A percentile compares a stretch with the other conserved stretches of the same genome.
These are phyloP conservation scores for Akabosia matsudoensis DNA, from an alignment of 1,140 invertebrate species.

Conservation along the genomic window DNA sequence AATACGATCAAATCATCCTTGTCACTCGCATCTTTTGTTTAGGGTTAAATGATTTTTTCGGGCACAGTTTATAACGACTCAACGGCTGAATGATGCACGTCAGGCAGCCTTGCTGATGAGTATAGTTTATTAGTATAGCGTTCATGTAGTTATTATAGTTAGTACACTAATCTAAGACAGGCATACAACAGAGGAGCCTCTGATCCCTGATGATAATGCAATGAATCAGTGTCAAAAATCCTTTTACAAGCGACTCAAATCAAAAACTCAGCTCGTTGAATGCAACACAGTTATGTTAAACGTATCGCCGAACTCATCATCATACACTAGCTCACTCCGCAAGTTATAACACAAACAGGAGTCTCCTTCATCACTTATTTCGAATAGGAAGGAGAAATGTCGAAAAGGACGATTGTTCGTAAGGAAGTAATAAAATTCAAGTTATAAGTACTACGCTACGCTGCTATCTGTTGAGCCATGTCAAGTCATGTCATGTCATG, in stretches of 20 bases:
- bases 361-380: neutral
- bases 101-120: no score
- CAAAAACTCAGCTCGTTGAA: no score
- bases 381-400: neutral
- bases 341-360: no score
- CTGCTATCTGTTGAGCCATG: constrained; percentile 24
- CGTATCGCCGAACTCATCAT: neutral
- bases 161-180: constrained; percentile 5
- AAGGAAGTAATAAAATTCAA: constrained; percentile 25
- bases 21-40: neutral
- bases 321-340: no score
- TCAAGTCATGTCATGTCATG: constrained; percentile 23
- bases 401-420: neutral
- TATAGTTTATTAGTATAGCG: no score
- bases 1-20: constrained; percentile 4
- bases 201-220: constrained; percentile 22
- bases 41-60: constrained; percentile 12
- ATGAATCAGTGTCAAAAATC: constrained; percentile 25
- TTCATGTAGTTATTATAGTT: neutral
- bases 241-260: constrained; percentile 19
- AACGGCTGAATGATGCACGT: neutral
- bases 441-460: constrained; percentile 14
- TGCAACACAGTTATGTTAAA: neutral
- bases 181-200: constrained; percentile 3
- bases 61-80: neutral